These are phyloP conservation scores for Ganaspis brasiliensis DNA, from an alignment of 2,888 invertebrate genomes.

Conservation along the genomic window DNA sequence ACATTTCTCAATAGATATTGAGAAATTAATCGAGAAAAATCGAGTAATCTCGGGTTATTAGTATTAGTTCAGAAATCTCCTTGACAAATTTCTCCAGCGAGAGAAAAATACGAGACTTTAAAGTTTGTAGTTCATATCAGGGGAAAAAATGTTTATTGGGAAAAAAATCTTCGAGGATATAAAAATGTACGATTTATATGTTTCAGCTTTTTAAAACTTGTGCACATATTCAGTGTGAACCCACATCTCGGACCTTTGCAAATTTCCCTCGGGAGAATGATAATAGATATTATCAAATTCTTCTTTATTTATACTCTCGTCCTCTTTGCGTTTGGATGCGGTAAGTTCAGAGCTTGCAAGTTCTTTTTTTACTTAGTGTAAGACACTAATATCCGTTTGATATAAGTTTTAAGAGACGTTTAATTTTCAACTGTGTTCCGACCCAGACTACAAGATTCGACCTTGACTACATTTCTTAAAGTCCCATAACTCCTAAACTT, in stretches of 20 bases:
- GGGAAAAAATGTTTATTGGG: background rate
- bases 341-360: slow-evolving; percentile 81
- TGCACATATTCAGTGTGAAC: slow-evolving; percentile 98
- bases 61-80: background rate
- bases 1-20: background rate
- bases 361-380: background rate
- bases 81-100: background rate
- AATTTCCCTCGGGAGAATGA: slow-evolving; percentile 96
- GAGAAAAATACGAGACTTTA: background rate
- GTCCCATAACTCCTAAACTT: no score
- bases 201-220: slow-evolving; percentile 93
- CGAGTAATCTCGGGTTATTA: background rate
- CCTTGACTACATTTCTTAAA: no score
- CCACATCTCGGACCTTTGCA: slow-evolving; percentile 97
- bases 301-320: slow-evolving; percentile 97
- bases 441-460: no score
- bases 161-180: slow-evolving; percentile 2
- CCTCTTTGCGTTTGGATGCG: slow-evolving; percentile 97
- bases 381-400: background rate
- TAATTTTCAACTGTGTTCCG: no score
- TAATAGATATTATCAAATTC: slow-evolving; percentile 97
- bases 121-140: slow-evolving; percentile 5
- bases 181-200: slow-evolving; percentile 18
- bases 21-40: background rate
- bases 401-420: no score